Base-by-base conservation (phyloP, 2,888 invertebrate genomes). In the Mallateleia sp. region DNA sequence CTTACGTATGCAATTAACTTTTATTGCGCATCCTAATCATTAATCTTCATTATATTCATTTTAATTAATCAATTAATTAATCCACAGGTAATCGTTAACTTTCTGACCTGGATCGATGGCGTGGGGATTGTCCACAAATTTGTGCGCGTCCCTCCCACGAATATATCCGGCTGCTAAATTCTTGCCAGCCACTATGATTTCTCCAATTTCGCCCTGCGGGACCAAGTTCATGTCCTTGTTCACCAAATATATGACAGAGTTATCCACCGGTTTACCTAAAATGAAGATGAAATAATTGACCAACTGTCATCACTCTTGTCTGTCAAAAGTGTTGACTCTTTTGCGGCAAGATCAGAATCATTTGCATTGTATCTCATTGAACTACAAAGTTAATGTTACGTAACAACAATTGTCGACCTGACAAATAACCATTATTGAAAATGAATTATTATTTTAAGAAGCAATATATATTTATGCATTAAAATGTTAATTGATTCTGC, bases 101-200 rank as follows among this genome's bases (percentile, higher is more conserved):
- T 75, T 28, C 22, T 75, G 94, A 96, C 96, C 96, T 91, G 96
- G 96, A 93, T 97, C 96, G 47, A 94, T 93, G 0, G 97, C 97
- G 77, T 98, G 96, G 0, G 98, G 97, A 94, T 98, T 98, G 86
- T 97, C 96, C 38, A 97, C 95, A 93, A 98, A 98, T 90, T 97
- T 97, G 67, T 97, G 97, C 0, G 97, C 96, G 86, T 97, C 97
- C 88, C 97, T 96, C 0, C 96, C 97, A 32, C 97, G 97, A 0
- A 98, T 97, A 92, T 98, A 98, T 0, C 98, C 98, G 0, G 96
- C 96, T 0, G 98, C 98, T 56, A 98, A 95, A 95, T 98, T 98
- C 56, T 96, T 95, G 0, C 98, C 98, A 0, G 98, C 96, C 0
- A 98, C 97, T 95, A 97, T 98, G 50, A 99, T 95, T 94, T 98